Evolutionary conservation across 2,113 vertebrate species (phyloP).

Genomic region (Arenaria interpres): DNA sequence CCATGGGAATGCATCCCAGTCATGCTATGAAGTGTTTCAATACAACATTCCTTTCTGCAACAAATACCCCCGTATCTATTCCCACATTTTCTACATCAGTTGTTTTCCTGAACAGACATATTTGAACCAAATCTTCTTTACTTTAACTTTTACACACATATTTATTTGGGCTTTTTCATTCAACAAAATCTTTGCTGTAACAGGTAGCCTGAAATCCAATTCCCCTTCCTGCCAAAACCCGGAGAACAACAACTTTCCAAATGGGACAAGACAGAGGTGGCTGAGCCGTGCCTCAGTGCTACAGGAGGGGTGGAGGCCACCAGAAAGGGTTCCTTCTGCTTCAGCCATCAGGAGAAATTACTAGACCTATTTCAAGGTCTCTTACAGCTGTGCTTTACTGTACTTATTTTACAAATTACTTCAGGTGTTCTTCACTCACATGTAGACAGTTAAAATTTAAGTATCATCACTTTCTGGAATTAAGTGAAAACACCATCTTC

Average conservation of each 20-base stretch:
- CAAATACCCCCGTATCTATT: background rate
- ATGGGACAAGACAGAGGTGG: fast-evolving
- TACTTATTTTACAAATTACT: background rate
- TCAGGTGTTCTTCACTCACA: background rate
- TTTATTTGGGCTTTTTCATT: background rate
- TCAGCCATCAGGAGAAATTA: background rate
- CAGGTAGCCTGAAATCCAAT: background rate
- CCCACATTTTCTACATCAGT: background rate
- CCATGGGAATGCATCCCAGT: background rate
- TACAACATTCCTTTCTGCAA: background rate
- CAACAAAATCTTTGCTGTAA: background rate
- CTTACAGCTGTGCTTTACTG: background rate
- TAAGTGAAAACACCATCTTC: background rate
- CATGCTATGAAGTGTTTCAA: background rate
- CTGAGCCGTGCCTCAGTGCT: fast-evolving
- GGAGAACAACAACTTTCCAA: background rate
- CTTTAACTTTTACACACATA: background rate
- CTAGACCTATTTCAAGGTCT: background rate
- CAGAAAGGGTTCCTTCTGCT: fast-evolving
- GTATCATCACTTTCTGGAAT: background rate
- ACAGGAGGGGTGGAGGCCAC: background rate
- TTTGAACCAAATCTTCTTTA: background rate
- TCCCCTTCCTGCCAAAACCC: background rate
- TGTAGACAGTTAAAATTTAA: background rate
- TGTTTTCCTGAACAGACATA: background rate